Conservation (phyloP, 2,888 invertebrate species). For the Cenopis cana region DNA sequence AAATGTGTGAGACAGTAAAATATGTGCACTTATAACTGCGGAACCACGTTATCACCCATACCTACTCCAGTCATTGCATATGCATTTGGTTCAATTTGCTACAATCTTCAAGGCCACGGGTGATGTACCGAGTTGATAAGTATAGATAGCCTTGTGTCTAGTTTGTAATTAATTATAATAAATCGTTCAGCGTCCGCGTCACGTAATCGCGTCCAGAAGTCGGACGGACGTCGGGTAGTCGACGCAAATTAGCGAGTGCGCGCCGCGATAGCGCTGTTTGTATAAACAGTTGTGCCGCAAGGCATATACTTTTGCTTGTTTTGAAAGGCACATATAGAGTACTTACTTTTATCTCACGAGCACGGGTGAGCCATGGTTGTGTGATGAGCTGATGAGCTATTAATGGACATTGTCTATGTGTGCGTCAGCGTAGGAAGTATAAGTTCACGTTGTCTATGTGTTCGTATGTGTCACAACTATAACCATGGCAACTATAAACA, state of each 20-base stretch:
- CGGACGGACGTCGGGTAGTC: slow-evolving; percentile 71
- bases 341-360: too few relatives aligned
- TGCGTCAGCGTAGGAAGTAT: too few relatives aligned
- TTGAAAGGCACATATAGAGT: background rate
- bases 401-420: too few relatives aligned
- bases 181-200: slow-evolving; percentile 70
- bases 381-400: too few relatives aligned
- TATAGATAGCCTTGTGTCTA: slow-evolving; percentile 29
- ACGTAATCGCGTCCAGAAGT: slow-evolving; percentile 72
- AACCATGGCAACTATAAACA: too few relatives aligned
- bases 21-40: background rate
- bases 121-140: slow-evolving; percentile 34
- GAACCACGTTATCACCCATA: background rate
- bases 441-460: too few relatives aligned
- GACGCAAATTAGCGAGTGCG: slow-evolving; percentile 81
- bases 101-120: slow-evolving; percentile 23
- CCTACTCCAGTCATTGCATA: background rate
- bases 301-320: slow-evolving; percentile 45
- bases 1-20: background rate
- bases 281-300: slow-evolving; percentile 61
- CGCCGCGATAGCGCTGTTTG: slow-evolving; percentile 77
- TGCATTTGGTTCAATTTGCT: slow-evolving; percentile 17
- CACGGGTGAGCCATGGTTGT: too few relatives aligned
- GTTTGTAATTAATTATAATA: slow-evolving; percentile 57
- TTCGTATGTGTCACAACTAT: too few relatives aligned